Evolutionary conservation across 2,888 invertebrate species (phyloP).

Genomic region (Cephonodes hylas): DNA sequence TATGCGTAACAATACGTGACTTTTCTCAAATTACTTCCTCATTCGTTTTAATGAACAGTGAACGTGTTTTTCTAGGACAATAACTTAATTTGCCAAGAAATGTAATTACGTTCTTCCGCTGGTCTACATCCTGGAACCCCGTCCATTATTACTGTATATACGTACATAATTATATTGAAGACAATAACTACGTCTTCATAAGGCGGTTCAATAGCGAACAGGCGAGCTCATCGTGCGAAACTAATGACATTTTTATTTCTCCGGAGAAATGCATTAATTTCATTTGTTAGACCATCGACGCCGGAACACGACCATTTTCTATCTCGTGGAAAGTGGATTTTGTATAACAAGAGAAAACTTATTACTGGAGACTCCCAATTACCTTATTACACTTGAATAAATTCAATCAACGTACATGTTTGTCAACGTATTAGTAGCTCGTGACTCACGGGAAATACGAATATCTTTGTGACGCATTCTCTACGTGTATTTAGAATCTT

Average conservation of each 20-base stretch:
- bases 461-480: not conserved
- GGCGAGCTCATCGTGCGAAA: constrained; percentile 69
- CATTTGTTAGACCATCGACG: constrained; percentile 74
- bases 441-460: not conserved
- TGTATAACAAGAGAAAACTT: constrained; percentile 61
- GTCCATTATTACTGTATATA: not conserved
- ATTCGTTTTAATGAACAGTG: not conserved
- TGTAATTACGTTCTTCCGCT: not conserved
- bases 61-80: not conserved
- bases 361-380: constrained; percentile 50
- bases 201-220: constrained; percentile 41
- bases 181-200: constrained; percentile 52
- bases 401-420: not conserved
- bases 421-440: not conserved
- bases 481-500: too few species aligned
- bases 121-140: not conserved
- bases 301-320: constrained; percentile 57
- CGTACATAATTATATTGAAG: constrained; percentile 16
- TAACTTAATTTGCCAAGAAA: not conserved
- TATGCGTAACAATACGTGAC: not conserved
- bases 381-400: constrained; percentile 21
- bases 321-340: constrained; percentile 59
- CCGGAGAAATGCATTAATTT: constrained; percentile 78
- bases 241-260: constrained; percentile 79
- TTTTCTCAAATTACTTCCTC: not conserved